Base-by-base conservation (phyloP, 1,140 invertebrate species). In the Harlomillsia oculata region DNA sequence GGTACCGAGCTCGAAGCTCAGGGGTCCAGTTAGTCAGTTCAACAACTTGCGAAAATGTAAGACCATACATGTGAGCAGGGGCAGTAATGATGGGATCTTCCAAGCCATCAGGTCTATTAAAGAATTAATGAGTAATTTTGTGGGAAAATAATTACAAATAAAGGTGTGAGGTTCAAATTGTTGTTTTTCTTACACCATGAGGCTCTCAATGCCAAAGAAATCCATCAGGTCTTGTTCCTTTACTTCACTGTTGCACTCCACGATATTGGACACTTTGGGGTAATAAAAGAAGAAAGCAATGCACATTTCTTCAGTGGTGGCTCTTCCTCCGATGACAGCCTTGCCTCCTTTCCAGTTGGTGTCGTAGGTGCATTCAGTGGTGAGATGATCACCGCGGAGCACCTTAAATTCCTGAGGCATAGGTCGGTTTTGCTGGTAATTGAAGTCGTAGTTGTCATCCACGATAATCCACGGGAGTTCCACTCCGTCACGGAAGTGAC, bases 381-480 rank as follows among this genome's bases (percentile, higher is more conserved):
- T 54, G 21, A 54, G 13, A 8, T 54, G 52, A 23, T 54, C 52
- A 3, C 52, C 52, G 8, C n/a, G 41, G 8, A 6, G 5, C 3
- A 54, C 11, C 9, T 20, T 46, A 8, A 46, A 6, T 14, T 29
- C 11, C n/a, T 23, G 23, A 8, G 21, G 3, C 20, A 54, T 26
- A 6, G 39, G 39, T 41, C 34, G 21, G 40, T 54, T 54, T 46
- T 46, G 6, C 28, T 82, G 80, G 74, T 82, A 82, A 67, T 76
- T 77, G 14, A 80, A 75, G 69, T 83, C 78, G 65, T 82, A 79
- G 69, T 80, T 82, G 65, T 77, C 75, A 67, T 83, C 81, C 41
- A 75, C 74, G 51, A 77, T 79, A 61, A 82, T 79, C 25, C 80
- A 80, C 39, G 78, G 72, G 64, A 81, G 68, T 69, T 82, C 81